phyloP scores from a whole-genome alignment of 2,888 invertebrate genomes.

The Oscheius sp. region DNA sequence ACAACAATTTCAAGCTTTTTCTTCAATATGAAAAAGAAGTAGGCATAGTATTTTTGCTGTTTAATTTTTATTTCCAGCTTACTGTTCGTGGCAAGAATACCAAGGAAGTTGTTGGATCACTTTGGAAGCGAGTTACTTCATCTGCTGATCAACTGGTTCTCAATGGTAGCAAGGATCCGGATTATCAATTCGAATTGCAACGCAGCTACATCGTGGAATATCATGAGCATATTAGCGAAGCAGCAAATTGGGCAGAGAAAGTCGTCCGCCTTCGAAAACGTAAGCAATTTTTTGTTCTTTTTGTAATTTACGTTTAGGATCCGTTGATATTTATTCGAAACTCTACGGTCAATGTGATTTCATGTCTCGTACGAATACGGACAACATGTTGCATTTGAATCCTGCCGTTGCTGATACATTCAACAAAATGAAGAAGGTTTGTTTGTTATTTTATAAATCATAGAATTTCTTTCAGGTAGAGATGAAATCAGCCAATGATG shows the following conservation, averaged over 20 bases:
- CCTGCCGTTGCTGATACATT: conserved; percentile 73
- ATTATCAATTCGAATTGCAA: conserved; percentile 98
- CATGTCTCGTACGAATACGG: conserved; percentile 88
- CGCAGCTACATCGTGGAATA: conserved; percentile 93
- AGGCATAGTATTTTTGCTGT: conserved; percentile 75
- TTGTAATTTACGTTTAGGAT: conserved; percentile 78
- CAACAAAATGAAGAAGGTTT: conserved; percentile 74
- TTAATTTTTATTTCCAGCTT: conserved; percentile 74
- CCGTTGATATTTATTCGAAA: conserved; percentile 94
- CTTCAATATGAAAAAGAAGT: conserved; percentile 93
- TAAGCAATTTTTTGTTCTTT: conserved; percentile 34
- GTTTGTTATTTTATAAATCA: conserved; percentile 87
- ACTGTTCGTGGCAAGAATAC: conserved; percentile 82
- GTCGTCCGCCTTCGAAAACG: conserved; percentile 81
- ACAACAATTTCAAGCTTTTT: conserved; percentile 94
- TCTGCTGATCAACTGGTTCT: conserved; percentile 95
- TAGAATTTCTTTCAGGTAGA: conserved; percentile 84
- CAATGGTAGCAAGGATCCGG: conserved; percentile 87
- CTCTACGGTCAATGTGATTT: conserved; percentile 90
- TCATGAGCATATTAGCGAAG: conserved; percentile 92
- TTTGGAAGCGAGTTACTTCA: conserved; percentile 84
- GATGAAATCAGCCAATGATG: conserved; percentile 94
- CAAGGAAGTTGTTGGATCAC: conserved; percentile 91
- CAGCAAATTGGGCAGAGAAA: conserved; percentile 87
- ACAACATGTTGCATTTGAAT: conserved; percentile 79